Percentiles rank a stretch among this genome's conserved stretches.
Conservation (phyloP, 1,140 invertebrate genomes). For the Caerostris darwini region DNA sequence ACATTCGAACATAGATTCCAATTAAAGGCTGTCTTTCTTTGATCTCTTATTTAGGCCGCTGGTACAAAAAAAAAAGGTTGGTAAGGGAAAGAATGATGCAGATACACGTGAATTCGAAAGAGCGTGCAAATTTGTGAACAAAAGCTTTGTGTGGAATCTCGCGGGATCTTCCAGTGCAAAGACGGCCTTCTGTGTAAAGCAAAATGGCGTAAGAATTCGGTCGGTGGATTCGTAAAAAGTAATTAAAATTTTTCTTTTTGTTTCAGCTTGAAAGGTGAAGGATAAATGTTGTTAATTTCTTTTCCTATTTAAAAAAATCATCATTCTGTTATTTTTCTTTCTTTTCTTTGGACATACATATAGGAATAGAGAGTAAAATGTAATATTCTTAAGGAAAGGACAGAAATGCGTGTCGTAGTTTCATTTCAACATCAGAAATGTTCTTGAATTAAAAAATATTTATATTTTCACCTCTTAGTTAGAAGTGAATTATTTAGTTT, state of each 20-base stretch:
- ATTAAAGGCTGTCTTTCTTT: slow-evolving; percentile 38
- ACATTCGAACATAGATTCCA: slow-evolving; percentile 5
- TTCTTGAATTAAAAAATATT: too few species aligned
- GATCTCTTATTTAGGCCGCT: slow-evolving; percentile 16
- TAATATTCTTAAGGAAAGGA: too few species aligned
- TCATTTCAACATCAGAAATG: too few species aligned
- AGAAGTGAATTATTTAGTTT: too few species aligned
- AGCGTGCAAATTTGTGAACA: slow-evolving; percentile 50
- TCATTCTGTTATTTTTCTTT: too few species aligned
- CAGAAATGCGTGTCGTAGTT: too few species aligned
- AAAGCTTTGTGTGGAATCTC: slow-evolving; percentile 28
- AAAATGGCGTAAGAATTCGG: neutral
- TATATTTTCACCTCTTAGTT: too few species aligned
- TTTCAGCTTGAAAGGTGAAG: too few species aligned
- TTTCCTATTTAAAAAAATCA: too few species aligned
- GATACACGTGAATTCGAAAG: neutral
- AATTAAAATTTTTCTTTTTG: neutral
- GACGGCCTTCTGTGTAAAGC: neutral
- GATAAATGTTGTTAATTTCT: too few species aligned
- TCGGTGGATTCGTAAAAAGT: neutral
- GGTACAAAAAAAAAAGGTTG: neutral
- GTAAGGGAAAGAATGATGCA: neutral
- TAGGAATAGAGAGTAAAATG: too few species aligned
- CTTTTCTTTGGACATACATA: too few species aligned
- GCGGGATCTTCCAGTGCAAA: neutral